A percentile compares a stretch with the other conserved stretches of the same genome.
These are phyloP conservation scores for Amia ocellicauda DNA, from an alignment of 2,113 vertebrate species.

Conservation along the genomic window DNA sequence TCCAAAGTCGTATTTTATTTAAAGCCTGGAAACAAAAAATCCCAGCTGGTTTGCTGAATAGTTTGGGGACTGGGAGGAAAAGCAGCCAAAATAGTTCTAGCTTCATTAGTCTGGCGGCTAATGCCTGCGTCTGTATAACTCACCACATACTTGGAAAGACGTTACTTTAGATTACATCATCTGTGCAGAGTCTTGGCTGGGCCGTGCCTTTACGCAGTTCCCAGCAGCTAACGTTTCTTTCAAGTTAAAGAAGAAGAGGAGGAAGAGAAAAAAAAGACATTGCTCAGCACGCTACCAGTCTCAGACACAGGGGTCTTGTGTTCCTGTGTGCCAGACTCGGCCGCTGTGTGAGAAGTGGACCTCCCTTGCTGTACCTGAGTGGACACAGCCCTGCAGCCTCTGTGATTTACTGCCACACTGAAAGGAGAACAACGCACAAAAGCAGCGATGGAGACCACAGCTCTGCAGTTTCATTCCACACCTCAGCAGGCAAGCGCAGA, in stretches of 20 bases:
- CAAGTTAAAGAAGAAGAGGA: background rate
- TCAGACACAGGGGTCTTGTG: background rate
- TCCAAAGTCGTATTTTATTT: background rate
- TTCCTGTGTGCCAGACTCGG: background rate
- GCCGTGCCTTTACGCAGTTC: constrained; percentile 16
- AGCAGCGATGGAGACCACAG: constrained; percentile 16
- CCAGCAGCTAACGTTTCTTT: constrained; percentile 26
- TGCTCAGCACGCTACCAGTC: background rate
- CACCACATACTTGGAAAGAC: constrained; percentile 35
- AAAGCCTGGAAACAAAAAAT: constrained; percentile 20
- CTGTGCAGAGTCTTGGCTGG: constrained; percentile 29
- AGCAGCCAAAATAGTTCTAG: constrained; percentile 27
- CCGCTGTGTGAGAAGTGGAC: background rate
- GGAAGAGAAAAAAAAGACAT: background rate
- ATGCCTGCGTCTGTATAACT: constrained; percentile 22
- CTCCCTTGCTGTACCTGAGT: constrained; percentile 12
- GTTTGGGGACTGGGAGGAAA: constrained; percentile 23
- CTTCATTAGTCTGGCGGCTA: constrained; percentile 21
- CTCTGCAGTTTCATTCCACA: constrained; percentile 17
- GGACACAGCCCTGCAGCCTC: constrained; percentile 17
- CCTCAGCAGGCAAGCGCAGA: constrained; percentile 3
- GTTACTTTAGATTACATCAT: constrained; percentile 40
- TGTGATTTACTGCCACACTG: constrained; percentile 28
- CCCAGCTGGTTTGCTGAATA: constrained; percentile 30
- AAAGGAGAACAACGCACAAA: constrained; percentile 18